A percentile compares a stretch with the other conserved stretches of the same genome.
Conservation (phyloP, 2,797 vertebrate genomes). For the Manis pentadactyla region DNA sequence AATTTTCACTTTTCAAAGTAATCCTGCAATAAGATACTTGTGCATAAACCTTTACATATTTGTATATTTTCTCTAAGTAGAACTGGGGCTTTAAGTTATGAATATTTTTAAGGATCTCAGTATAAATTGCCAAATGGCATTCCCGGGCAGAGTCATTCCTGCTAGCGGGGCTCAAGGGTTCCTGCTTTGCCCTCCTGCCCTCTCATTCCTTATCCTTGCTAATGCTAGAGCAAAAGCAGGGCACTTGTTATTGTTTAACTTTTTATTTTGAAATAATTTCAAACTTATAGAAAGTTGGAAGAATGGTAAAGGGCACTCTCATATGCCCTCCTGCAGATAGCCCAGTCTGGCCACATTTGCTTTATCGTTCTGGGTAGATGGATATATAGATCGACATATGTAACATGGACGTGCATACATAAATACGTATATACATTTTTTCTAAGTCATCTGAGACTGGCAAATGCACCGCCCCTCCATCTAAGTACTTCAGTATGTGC, state of each 20-base stretch:
- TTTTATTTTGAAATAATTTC: slow-evolving; percentile 24
- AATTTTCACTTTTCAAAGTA: background rate
- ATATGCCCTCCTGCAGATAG: background rate
- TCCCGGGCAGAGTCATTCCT: background rate
- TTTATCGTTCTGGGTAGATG: background rate
- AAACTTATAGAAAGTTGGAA: background rate
- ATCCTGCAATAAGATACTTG: background rate
- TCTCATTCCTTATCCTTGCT: background rate
- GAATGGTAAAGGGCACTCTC: background rate
- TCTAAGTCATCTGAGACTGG: slow-evolving; percentile 39
- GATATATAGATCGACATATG: background rate
- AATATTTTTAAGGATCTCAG: background rate
- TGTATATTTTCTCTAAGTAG: background rate
- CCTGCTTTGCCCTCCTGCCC: background rate
- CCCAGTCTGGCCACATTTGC: background rate
- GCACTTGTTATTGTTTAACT: background rate
- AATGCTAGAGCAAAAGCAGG: background rate
- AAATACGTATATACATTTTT: background rate
- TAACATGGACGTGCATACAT: background rate
- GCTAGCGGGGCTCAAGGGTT: background rate
- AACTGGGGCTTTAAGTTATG: background rate
- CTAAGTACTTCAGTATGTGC: background rate
- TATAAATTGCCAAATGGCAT: background rate
- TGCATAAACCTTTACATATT: background rate
- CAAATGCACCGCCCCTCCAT: background rate